Evolutionary conservation across 1,140 invertebrate species (phyloP).

Genomic region (Drosophila murphyi): DNA sequence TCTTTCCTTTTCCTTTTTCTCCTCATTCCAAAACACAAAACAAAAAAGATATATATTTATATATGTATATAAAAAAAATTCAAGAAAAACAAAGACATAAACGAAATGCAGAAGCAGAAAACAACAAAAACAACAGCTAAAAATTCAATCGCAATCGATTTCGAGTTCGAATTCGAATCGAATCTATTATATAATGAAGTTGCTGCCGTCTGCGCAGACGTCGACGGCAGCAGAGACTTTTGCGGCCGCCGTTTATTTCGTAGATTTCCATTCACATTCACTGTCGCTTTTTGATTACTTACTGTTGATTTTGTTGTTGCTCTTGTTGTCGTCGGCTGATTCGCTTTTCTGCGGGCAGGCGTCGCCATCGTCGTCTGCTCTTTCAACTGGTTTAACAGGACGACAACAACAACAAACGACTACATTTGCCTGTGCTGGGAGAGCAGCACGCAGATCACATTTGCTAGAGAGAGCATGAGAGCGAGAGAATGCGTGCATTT

Average conservation of each 20-base stretch:
- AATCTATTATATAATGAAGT: conserved; percentile 81
- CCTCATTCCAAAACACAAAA: conserved; percentile 35
- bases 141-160: conserved; percentile 69
- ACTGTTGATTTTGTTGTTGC: conserved; percentile 27
- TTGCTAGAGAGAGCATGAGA: conserved; percentile 3
- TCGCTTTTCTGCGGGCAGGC: conserved; percentile 55
- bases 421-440: conserved; percentile 1
- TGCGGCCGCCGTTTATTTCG: conserved; percentile 64
- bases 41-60: not conserved
- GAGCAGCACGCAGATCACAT: not conserved
- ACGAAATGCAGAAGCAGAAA: conserved; percentile 19
- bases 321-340: conserved; percentile 32
- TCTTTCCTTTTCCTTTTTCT: conserved; percentile 11
- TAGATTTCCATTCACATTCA: conserved; percentile 82
- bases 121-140: conserved; percentile 43
- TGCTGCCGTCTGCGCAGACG: conserved; percentile 49
- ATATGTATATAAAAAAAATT: conserved; percentile 1
- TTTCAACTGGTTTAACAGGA: conserved; percentile 55
- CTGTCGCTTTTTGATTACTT: conserved; percentile 78
- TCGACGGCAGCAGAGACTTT: conserved; percentile 30
- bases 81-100: conserved; percentile 33
- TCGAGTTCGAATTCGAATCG: conserved; percentile 53
- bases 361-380: conserved; percentile 33
- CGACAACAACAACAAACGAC: conserved; percentile 20
- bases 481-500: conserved; percentile 10